Conservation (phyloP, 37 sponge, comb jelly and placozoan genomes). For the Theonella swinhoei region DNA sequence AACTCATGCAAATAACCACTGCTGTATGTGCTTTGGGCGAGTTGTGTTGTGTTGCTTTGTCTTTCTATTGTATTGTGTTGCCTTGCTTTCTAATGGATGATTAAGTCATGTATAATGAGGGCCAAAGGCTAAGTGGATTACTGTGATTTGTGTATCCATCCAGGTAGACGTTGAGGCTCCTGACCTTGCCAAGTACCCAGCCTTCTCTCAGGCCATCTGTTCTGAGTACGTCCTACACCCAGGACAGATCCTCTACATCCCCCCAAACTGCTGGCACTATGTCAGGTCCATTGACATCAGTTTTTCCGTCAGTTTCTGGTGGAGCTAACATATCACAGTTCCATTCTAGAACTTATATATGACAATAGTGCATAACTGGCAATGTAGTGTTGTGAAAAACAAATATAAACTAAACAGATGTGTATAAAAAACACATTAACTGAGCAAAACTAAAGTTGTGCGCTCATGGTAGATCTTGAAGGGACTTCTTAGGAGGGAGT, state of each 20-base stretch:
- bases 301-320: constrained; percentile 98
- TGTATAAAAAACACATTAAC: background rate
- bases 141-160: too few relatives aligned
- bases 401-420: background rate
- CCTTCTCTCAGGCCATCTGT: constrained; percentile 56
- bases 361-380: too few relatives aligned
- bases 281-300: constrained; percentile 90
- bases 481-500: constrained; percentile 74
- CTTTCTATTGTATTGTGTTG: too few relatives aligned
- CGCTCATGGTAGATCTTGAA: constrained; percentile 75
- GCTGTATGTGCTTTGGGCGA: too few relatives aligned
- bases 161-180: constrained; percentile 90
- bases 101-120: too few relatives aligned
- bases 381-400: background rate
- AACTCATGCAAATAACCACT: too few relatives aligned
- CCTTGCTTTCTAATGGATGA: too few relatives aligned
- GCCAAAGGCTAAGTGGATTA: too few relatives aligned
- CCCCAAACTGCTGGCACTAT: constrained; percentile 94
- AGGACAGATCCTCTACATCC: constrained; percentile 96
- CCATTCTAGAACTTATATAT: too few relatives aligned
- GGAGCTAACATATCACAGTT: constrained; percentile 50
- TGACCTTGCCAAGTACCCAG: constrained; percentile 67
- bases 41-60: too few relatives aligned
- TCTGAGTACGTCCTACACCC: constrained; percentile 74
- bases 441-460: background rate